A percentile compares a stretch with the other conserved stretches of the same genome.
Evolutionary conservation across 1,140 invertebrate species (phyloP).

Genomic region (Ptiloglossa arizonensis): DNA sequence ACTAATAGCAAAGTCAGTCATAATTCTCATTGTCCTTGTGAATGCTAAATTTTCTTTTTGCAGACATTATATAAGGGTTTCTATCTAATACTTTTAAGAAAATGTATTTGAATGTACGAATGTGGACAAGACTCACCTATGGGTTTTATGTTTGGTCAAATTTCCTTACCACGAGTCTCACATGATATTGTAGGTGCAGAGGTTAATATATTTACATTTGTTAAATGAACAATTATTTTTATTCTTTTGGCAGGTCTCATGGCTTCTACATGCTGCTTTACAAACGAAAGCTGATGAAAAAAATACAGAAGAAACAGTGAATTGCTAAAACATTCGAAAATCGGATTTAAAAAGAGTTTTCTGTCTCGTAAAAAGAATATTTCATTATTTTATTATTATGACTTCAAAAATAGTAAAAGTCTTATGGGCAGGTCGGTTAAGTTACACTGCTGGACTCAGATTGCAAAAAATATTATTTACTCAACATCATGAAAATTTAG

Average conservation of each 20-base stretch:
- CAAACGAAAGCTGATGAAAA: constrained; percentile 62
- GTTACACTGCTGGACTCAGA: constrained; percentile 84
- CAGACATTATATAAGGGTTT: too few relatives aligned
- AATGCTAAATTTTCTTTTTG: too few relatives aligned
- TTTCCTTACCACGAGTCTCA: too few relatives aligned
- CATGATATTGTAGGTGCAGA: too few relatives aligned
- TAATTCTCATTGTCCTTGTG: too few relatives aligned
- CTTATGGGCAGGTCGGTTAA: constrained; percentile 83
- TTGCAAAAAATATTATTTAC: constrained; percentile 84
- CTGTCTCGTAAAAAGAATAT: background rate
- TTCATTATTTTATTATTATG: constrained; percentile 41
- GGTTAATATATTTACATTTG: too few relatives aligned
- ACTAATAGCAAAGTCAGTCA: too few relatives aligned
- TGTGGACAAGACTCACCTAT: too few relatives aligned
- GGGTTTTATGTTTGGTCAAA: too few relatives aligned
- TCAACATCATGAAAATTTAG: constrained; percentile 79
- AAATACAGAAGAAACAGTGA: constrained; percentile 28
- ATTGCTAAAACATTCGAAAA: background rate
- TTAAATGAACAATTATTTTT: background rate
- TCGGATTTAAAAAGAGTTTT: background rate
- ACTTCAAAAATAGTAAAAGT: constrained; percentile 80
- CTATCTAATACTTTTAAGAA: too few relatives aligned
- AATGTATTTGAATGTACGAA: too few relatives aligned
- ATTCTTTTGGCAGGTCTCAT: constrained; percentile 71
- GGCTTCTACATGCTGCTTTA: constrained; percentile 71